Base-by-base conservation (phyloP, 2,888 invertebrate genomes). In the Torymus aiolomorphi region DNA sequence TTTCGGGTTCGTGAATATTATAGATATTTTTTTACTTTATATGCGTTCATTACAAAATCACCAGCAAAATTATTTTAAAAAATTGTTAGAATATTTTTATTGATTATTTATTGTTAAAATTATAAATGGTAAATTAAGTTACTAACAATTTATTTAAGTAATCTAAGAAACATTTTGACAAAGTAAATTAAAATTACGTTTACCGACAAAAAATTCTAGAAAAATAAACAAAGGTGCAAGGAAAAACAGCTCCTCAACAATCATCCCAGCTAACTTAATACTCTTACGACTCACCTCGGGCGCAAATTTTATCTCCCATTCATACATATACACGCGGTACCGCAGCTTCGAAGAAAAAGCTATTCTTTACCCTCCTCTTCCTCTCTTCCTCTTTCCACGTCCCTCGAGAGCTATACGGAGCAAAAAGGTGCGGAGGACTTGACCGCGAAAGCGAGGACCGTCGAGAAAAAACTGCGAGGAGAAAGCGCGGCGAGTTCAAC, bases 401-500 rank as follows among this genome's bases (percentile, higher is more conserved):
- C 66, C 54, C 52, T 56, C 14, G 24, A 31, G 57, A 77, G 14
- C 42, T 8, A n/a, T n/a, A 8, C n/a, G 18, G 18, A 65, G 67
- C 14, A 69, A 70, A 79, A 63, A 70, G 12, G 51, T 13, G 18
- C 24, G n/a, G 13, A 10, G 42, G 14, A 56, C 56, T 69, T 31
- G 42, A 42, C 20, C 51, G 51, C 52, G 52, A 62, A 51, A 18
- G 49, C n/a, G 16, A 66, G 18, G 24, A 10, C 20, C 52, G 31
- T 59, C 14, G 51, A 62, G 67, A 18, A 62, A 62, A 69, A 73
- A 76, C n/a, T 61, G 31, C n/a, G 71, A 56, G 3, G 62, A 24
- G 69, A 76, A 56, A 63, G 49, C 54, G 56, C 61, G 62, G 81
- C 71, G 76, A 78, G 75, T 80, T 79, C 67, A 80, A 80, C 78